Evolutionary conservation across 2,113 vertebrate species (phyloP).

Genomic region (Corvus cornix): DNA sequence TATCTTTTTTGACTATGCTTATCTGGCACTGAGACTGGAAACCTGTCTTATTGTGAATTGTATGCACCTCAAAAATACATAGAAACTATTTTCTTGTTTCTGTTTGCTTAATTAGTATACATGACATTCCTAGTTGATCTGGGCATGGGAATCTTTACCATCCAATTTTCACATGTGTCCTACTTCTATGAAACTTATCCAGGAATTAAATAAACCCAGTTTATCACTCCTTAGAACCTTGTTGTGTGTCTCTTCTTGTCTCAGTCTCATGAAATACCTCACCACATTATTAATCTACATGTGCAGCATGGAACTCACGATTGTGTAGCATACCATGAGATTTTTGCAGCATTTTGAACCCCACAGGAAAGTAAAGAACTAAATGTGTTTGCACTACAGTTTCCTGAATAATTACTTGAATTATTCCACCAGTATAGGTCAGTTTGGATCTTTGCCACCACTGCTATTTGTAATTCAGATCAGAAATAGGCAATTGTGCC

Average conservation of each 20-base stretch:
- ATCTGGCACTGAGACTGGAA: conserved; percentile 68
- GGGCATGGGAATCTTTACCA: conserved; percentile 57
- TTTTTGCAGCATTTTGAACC: conserved; percentile 1
- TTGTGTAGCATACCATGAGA: background rate
- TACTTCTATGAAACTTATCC: conserved; percentile 33
- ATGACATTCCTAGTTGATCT: conserved; percentile 29
- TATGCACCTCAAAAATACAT: conserved; percentile 33
- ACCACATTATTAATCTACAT: background rate
- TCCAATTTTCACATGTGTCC: conserved; percentile 44
- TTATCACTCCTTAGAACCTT: background rate
- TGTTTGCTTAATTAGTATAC: conserved; percentile 71
- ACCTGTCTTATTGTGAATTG: conserved; percentile 48
- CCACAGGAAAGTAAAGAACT: background rate
- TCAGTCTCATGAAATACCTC: background rate
- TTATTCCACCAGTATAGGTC: background rate
- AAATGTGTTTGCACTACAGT: background rate
- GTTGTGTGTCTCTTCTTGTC: background rate
- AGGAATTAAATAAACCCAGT: background rate
- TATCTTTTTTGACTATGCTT: conserved; percentile 64
- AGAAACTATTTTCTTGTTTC: conserved; percentile 65
- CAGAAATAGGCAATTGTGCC: background rate
- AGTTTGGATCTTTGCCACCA: background rate
- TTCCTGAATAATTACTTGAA: background rate
- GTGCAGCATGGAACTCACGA: background rate
- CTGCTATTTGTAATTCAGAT: conserved; percentile 23